Evolutionary conservation across 2,113 vertebrate species (phyloP), one percentile per base, ranked within the genome.

Genomic region (Rhipidura dahli): DNA sequence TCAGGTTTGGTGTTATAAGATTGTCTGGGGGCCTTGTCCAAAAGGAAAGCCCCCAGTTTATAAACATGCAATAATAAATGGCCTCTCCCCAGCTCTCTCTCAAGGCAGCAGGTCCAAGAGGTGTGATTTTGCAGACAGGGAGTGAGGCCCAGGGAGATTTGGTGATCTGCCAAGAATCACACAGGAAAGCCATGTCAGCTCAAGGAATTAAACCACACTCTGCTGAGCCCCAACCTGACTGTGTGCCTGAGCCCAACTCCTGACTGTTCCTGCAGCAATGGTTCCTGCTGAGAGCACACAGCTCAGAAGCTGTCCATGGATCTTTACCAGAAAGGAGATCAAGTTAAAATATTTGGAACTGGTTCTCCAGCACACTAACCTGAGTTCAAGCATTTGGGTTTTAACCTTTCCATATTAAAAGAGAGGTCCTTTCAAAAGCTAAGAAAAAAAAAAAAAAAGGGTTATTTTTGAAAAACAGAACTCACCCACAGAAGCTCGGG

Each of bases 161-260:
- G 96, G 92, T 88, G 59, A 86, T 84, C 40, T 75, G 94, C 96
- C 96, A 94, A 97, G 61, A 93, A 96, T 96, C 92, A 97, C 85
- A 96, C 79, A 96, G 94, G 93, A 97, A 96, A 96, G 83, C 90
- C 88, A 39, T 90, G 90, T 94, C 96, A 95, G 94, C 82, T 93
- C 3, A 5, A 93, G 96, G 85, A 95, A 95, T 94, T 97, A 96
- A 95, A 68, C 35, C 87, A 50, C 76, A 63, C 64, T 93, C 71
- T 11, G 11, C 78, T 86, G 82, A 96, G 88, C 82, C 79, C 68
- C 85, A 80, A 6, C 63, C 66, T 4, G 3, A 79, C 19, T 10
- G 13, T 78, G 80, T 56, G 92, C 54, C 72, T 91, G 84, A 94
- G 79, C 66, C 75, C 59, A 22, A 54, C 66, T 96, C 82, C 87